Percentiles rank a stretch among this genome's conserved stretches.
Evolutionary conservation across 2,888 invertebrate species (phyloP).

Genomic region (Xestoiulus laeticollis): DNA sequence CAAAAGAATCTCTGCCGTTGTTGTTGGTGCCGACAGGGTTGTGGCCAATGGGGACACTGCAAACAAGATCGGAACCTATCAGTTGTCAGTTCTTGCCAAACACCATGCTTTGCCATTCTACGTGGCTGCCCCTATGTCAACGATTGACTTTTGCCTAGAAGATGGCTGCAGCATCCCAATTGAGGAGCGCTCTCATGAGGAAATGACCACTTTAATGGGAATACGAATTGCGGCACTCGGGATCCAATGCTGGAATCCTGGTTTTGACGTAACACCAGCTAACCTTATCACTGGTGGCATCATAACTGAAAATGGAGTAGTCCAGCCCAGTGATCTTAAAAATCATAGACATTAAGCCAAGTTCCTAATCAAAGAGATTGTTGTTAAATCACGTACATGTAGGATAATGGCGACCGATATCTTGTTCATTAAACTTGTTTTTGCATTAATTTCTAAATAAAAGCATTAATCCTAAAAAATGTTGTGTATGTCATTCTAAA

Average conservation of each 20-base stretch:
- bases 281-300: slow-evolving; percentile 86
- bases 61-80: slow-evolving; percentile 98
- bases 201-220: slow-evolving; percentile 91
- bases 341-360: too few relatives aligned
- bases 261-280: slow-evolving; percentile 97
- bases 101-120: slow-evolving; percentile 93
- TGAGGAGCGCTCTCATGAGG: slow-evolving; percentile 89
- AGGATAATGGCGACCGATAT: too few relatives aligned
- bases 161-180: slow-evolving; percentile 89
- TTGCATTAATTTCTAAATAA: neutral
- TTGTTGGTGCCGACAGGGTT: slow-evolving; percentile 98
- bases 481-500: too few relatives aligned
- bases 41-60: slow-evolving; percentile 98
- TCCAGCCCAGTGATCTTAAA: slow-evolving; percentile 70
- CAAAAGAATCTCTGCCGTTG: slow-evolving; percentile 85
- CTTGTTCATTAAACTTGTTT: neutral
- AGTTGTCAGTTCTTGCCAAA: slow-evolving; percentile 89
- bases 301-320: slow-evolving; percentile 93
- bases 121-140: slow-evolving; percentile 89
- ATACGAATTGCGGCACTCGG: slow-evolving; percentile 89
- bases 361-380: neutral
- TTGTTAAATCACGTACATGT: neutral
- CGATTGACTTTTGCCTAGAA: slow-evolving; percentile 82
- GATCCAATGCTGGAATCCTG: slow-evolving; percentile 96
- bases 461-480: neutral